Evolutionary conservation across 2,888 invertebrate genomes (phyloP).

Genomic region (Agapostemon virescens): DNA sequence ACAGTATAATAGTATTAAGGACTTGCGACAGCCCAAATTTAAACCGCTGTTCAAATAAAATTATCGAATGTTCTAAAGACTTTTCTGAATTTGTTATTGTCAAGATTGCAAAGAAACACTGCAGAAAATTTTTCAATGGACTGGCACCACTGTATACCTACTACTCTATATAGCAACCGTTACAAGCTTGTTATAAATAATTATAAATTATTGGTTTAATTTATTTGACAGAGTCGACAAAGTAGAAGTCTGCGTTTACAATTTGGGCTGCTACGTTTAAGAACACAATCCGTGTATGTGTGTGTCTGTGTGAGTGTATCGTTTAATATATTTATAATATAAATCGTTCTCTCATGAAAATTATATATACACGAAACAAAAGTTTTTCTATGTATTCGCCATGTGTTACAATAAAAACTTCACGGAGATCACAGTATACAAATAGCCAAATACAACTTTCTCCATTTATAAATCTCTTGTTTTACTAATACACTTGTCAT

Average conservation of each 20-base stretch:
- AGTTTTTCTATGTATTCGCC: constrained; percentile 41
- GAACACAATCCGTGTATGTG: constrained; percentile 48
- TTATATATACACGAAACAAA: constrained; percentile 49
- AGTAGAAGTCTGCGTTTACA: constrained; percentile 1
- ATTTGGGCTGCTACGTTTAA: constrained; percentile 35
- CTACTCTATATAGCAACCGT: neutral
- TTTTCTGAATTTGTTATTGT: neutral
- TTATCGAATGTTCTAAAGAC: neutral
- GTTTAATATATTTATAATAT: constrained; percentile 60
- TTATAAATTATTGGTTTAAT: neutral
- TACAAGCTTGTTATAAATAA: neutral
- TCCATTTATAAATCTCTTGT: constrained; percentile 58
- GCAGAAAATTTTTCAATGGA: neutral
- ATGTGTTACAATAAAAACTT: constrained; percentile 67
- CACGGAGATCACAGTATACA: constrained; percentile 81
- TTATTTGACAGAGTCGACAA: neutral
- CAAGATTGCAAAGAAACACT: neutral
- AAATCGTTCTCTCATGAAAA: constrained; percentile 47
- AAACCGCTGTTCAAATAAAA: neutral
- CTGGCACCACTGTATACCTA: neutral
- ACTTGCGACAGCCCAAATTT: constrained; percentile 36
- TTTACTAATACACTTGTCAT: constrained; percentile 37
- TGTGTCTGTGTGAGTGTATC: constrained; percentile 20
- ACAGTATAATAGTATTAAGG: constrained; percentile 37
- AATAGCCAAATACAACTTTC: constrained; percentile 78